Conservation (phyloP, 2,888 invertebrate species). For the Trachelus troglodyta region DNA sequence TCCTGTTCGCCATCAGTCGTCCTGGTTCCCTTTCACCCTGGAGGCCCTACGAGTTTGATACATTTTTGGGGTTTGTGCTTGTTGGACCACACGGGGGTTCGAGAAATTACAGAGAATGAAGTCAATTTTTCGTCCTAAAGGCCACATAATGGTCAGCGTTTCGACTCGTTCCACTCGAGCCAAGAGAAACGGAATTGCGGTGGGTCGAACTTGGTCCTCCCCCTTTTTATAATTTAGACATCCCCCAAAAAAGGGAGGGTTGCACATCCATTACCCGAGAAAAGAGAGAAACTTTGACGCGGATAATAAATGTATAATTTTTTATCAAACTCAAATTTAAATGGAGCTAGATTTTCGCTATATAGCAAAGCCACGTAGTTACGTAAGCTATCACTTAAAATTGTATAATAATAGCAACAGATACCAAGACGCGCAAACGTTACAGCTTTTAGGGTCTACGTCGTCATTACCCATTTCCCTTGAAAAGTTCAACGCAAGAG, state of each 20-base stretch:
- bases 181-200: not conserved
- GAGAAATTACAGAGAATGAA: constrained; percentile 44
- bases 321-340: not conserved
- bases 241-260: not conserved
- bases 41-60: constrained; percentile 23
- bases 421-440: not conserved
- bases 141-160: constrained; percentile 46
- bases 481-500: not conserved
- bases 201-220: not conserved
- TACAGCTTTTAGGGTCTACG: not conserved
- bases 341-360: not conserved
- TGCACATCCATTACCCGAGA: not conserved
- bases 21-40: not conserved
- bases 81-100: constrained; percentile 40
- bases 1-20: not conserved
- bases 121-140: constrained; percentile 54
- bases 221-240: not conserved
- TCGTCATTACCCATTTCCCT: not conserved
- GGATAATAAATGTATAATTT: not conserved
- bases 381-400: not conserved
- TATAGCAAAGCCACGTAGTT: not conserved
- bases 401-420: not conserved
- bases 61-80: constrained; percentile 27
- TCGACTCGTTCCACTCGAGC: not conserved
- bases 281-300: not conserved